Evolutionary conservation across 1,140 invertebrate genomes (phyloP).

Genomic region (Stegodyphus mimosarum): DNA sequence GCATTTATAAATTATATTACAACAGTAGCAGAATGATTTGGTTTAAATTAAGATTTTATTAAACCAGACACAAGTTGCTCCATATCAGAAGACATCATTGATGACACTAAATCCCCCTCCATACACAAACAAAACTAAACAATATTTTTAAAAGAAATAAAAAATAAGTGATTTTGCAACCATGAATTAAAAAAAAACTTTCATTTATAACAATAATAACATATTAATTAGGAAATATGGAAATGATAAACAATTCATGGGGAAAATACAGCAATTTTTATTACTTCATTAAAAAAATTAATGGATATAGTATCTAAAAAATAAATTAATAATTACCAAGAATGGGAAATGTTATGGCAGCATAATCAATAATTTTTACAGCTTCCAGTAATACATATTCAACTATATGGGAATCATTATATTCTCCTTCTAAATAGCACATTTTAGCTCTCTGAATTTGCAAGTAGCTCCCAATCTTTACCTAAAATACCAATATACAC

Average conservation of each 20-base stretch:
- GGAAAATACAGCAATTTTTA: too few species aligned
- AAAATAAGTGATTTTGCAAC: too few species aligned
- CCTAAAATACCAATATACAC: constrained; percentile 16
- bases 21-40: too few species aligned
- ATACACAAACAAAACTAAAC: too few species aligned
- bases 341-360: constrained; percentile 26
- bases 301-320: neutral
- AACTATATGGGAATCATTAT: constrained; percentile 56
- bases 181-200: too few species aligned
- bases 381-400: constrained; percentile 53
- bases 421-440: constrained; percentile 57
- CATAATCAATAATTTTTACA: constrained; percentile 42
- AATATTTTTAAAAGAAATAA: too few species aligned
- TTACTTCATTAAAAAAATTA: neutral
- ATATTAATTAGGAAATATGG: neutral
- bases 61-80: too few species aligned
- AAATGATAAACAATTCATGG: neutral
- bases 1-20: too few species aligned
- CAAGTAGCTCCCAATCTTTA: constrained; percentile 44
- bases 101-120: too few species aligned
- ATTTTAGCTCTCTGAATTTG: constrained; percentile 47
- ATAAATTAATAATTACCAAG: constrained; percentile 23
- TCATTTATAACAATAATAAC: neutral
- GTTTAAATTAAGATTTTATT: too few species aligned
- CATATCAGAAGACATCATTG: too few species aligned